A percentile compares a stretch with the other conserved stretches of the same genome.
These are phyloP conservation scores for Dromococcyx pavoninus DNA, from an alignment of 2,797 vertebrate species.

Conservation along the genomic window DNA sequence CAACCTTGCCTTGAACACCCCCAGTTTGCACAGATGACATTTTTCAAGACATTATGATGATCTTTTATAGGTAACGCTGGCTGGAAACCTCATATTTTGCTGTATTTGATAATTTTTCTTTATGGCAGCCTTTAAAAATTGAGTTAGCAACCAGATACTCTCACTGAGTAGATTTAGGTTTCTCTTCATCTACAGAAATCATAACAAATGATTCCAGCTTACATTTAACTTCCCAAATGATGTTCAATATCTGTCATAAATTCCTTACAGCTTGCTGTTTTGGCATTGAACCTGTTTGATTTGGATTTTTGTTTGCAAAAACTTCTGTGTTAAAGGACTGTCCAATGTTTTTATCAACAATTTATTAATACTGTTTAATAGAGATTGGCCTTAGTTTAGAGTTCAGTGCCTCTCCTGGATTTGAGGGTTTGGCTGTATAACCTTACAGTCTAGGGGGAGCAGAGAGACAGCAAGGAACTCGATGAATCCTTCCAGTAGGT, in stretches of 20 bases:
- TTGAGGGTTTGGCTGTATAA: background rate
- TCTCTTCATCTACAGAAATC: background rate
- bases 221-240: slow-evolving; percentile 34
- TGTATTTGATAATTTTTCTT: background rate
- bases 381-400: slow-evolving; percentile 46
- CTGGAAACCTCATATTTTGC: background rate
- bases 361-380: slow-evolving; percentile 61
- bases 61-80: background rate
- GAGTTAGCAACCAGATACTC: background rate
- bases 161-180: background rate
- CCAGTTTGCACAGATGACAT: background rate
- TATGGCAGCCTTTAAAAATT: background rate
- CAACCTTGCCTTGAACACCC: no score
- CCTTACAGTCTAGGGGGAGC: background rate
- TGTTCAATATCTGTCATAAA: slow-evolving; percentile 57
- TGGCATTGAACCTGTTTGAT: slow-evolving; percentile 57
- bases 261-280: slow-evolving; percentile 46
- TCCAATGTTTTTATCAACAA: slow-evolving; percentile 54
- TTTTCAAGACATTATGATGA: background rate
- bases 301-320: slow-evolving; percentile 52
- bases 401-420: background rate
- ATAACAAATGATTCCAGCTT: slow-evolving; percentile 44
- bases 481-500: background rate
- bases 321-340: slow-evolving; percentile 58
- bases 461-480: background rate